These are phyloP conservation scores for Botrylloides violaceus DNA, from an alignment of 23 tunicate species.

Conservation along the genomic window DNA sequence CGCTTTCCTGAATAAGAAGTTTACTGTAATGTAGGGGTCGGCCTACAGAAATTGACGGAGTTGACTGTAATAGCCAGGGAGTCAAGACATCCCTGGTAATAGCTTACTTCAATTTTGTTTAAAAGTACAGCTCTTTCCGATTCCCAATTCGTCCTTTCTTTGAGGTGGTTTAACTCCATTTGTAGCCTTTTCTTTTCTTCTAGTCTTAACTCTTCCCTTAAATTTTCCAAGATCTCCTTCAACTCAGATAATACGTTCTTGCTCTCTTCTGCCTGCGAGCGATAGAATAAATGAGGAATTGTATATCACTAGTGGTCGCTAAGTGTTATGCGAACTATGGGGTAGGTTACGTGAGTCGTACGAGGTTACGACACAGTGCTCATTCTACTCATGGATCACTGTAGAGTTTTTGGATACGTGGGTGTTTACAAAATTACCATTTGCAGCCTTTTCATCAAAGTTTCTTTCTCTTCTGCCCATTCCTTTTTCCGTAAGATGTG, in stretches of 20 bases:
- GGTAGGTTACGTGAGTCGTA: too few species aligned
- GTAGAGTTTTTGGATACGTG: too few species aligned
- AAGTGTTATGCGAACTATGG: too few species aligned
- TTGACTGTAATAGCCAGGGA: neutral
- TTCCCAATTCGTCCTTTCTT: conserved; percentile 44
- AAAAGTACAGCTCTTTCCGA: conserved; percentile 34
- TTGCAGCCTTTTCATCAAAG: conserved; percentile 40
- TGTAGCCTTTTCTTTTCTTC: conserved; percentile 58
- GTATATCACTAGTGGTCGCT: too few species aligned
- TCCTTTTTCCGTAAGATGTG: conserved; percentile 65
- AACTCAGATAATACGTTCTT: conserved; percentile 51
- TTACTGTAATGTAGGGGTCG: too few species aligned
- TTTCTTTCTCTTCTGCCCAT: conserved; percentile 84
- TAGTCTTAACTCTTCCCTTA: conserved; percentile 35
- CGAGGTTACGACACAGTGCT: too few species aligned
- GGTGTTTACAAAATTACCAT: conserved; percentile 32
- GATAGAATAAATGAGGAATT: too few species aligned
- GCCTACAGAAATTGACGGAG: neutral
- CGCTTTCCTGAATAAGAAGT: too few species aligned
- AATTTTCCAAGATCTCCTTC: conserved; percentile 50
- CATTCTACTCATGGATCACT: too few species aligned
- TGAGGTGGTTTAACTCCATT: conserved; percentile 27
- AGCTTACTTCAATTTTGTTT: conserved; percentile 11
- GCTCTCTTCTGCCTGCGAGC: conserved; percentile 79
- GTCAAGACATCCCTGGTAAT: too few species aligned